Evolutionary conservation across 2,888 invertebrate genomes (phyloP), one percentile per base, ranked within the genome.

Genomic region (Allacma fusca): DNA sequence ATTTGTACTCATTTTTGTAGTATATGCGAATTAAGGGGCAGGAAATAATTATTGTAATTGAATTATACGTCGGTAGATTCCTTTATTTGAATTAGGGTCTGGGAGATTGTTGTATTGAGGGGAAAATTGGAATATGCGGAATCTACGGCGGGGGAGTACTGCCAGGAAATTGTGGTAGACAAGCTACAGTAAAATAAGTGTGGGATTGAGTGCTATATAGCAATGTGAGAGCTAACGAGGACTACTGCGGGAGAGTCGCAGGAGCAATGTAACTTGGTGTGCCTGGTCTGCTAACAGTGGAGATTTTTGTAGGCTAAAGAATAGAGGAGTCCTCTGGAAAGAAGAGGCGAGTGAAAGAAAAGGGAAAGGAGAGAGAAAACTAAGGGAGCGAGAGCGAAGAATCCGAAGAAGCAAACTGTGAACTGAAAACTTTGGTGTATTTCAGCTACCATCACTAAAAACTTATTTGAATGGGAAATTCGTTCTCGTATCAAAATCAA

Each of bases 391-490:
- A 73, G 65, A 74, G 44, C 34, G 21, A 74, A 65, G 74, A 74
- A 65, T 65, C 50, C 65, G 50, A 74, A 19, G 44, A 74, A 65
- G 26, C 65, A 67, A 67, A 67, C 64, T 74, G 64, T 57, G 76
- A 76, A 76, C 59, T 70, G 62, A 76, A 76, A 76, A 76, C 69
- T 76, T 76, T 71, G 57, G 23, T 59, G 68, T 75, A 75, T 75
- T 75, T 69, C 40, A 75, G 70, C 70, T 57, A 62, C 74, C 74
- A 74, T 74, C 69, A 76, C 69, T 76, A 76, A 76, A 76, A 76
- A 76, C 76, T 76, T 76, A 76, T 76, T 76, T 76, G 64, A 76
- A 76, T 76, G 64, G 76, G 70, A 70, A 76, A 76, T 70, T 70
- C 70, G 62, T 70, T 76, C 68, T 70, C 69, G 70, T 70, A 70